Evolutionary conservation across 2,113 vertebrate species (phyloP), one percentile per base, ranked within the genome.

Genomic region (Ascaphus truei): DNA sequence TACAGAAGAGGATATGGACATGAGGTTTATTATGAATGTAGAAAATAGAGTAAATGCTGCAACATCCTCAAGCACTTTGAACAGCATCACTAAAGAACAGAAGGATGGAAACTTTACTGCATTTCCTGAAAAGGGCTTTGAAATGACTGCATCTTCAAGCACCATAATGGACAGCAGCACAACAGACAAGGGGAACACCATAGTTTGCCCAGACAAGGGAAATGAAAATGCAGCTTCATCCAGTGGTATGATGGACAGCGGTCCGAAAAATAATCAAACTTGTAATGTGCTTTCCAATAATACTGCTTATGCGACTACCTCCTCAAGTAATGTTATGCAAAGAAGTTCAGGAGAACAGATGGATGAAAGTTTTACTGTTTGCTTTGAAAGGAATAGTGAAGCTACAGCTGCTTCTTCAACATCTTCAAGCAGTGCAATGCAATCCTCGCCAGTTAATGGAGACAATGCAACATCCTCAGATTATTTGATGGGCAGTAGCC

Each of bases 1-100:
- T 59, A 85, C 83, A n/a, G 76, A 29, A 62, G 86, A 78, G 71
- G 77, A 62, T 22, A 36, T 68, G 47, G 31, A 41, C 55, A 61
- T 63, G 1, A 5, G 33, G 9, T 0, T 29, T 15, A 62, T 59
- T 1, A 52, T 5, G 55, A 69, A 74, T 8, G 51, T 59, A 12
- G 85, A 82, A 33, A 74, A 73, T 1, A 76, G 72, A 5, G 72
- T 76, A 73, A 82, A 85, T 52, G 82, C 81, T 2, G 67, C 80
- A 26, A 88, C 86, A 1, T 89, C 83, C 36, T 83, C 80, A 25
- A 79, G 77, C 53, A 71, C 57, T 52, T 52, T 61, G 23, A 27
- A 51, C 5, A 29, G 2, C 1, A 15, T 33, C 13, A 13, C 10
- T 13, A 30, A 8, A 4, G 57, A 51, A 22, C 11, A 36, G 5